Evolutionary conservation across 2,113 vertebrate genomes (phyloP).

Genomic region (Limanda limanda): DNA sequence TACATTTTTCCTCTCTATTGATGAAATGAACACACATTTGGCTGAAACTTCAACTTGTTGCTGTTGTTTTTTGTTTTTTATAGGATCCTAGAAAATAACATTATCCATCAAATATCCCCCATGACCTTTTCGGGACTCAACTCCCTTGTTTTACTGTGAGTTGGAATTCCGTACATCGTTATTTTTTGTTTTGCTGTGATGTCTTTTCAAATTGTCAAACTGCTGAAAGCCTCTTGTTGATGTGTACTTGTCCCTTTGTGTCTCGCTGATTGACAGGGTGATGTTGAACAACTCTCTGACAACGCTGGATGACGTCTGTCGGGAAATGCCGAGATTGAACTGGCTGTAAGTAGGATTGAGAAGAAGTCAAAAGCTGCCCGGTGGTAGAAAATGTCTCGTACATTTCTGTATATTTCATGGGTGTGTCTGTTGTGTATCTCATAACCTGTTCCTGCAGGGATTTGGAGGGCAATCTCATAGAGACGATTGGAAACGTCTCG

Average conservation of each 20-base stretch:
- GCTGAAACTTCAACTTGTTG: slow-evolving; percentile 15
- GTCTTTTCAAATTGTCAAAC: neutral
- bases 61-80: slow-evolving; percentile 13
- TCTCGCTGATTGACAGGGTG: slow-evolving; percentile 80
- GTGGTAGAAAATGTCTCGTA: neutral
- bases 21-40: neutral
- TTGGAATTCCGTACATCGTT: slow-evolving; percentile 44
- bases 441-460: slow-evolving; percentile 81
- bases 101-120: slow-evolving; percentile 89
- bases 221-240: neutral
- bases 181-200: neutral
- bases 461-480: slow-evolving; percentile 93
- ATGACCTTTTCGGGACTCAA: slow-evolving; percentile 91
- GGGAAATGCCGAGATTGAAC: slow-evolving; percentile 89
- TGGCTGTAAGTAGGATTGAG: slow-evolving; percentile 90
- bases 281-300: slow-evolving; percentile 92
- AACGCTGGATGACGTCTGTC: slow-evolving; percentile 87
- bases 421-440: slow-evolving; percentile 20
- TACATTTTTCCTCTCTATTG: slow-evolving; percentile 27
- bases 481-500: slow-evolving; percentile 88
- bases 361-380: neutral
- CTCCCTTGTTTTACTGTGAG: slow-evolving; percentile 95
- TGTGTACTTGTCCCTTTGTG: neutral
- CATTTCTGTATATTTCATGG: neutral
- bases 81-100: slow-evolving; percentile 96